Percentiles rank a stretch among this genome's conserved stretches.
Evolutionary conservation across 2,888 invertebrate genomes (phyloP).

Genomic region (Callinectes sapidus): DNA sequence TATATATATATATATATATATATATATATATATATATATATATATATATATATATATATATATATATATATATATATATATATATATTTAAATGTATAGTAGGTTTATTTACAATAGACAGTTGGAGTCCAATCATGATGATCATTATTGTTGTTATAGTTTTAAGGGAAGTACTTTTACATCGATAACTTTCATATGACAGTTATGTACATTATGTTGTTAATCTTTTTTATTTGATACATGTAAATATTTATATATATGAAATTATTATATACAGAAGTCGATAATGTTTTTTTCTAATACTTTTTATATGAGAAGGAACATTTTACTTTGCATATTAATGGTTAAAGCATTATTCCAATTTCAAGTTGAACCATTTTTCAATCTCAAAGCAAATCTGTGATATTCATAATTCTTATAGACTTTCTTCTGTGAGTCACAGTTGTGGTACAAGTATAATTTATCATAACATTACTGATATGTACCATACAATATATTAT

Average conservation of each 20-base stretch:
- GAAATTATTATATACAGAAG: not conserved
- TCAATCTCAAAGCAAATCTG: not conserved
- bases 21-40: not conserved
- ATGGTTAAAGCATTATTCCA: not conserved
- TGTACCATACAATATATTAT: not conserved
- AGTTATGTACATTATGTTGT: not conserved
- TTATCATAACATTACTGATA: not conserved
- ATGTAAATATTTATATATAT: slow-evolving; percentile 19
- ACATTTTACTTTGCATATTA: not conserved
- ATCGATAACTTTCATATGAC: not conserved
- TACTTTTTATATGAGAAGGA: not conserved
- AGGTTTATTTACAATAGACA: not conserved
- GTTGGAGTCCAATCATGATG: not conserved
- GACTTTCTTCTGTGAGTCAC: not conserved
- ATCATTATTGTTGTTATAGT: not conserved
- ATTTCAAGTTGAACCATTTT: not conserved
- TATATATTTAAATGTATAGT: not conserved
- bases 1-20: slow-evolving; percentile 2
- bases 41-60: slow-evolving; percentile 1
- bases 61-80: not conserved
- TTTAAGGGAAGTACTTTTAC: not conserved
- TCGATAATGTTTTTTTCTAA: not conserved
- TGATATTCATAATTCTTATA: slow-evolving; percentile 6
- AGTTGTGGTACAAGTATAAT: not conserved
- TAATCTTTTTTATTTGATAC: not conserved